Conservation (phyloP, 1,140 invertebrate genomes). For the Cataglyphis hispanica region DNA sequence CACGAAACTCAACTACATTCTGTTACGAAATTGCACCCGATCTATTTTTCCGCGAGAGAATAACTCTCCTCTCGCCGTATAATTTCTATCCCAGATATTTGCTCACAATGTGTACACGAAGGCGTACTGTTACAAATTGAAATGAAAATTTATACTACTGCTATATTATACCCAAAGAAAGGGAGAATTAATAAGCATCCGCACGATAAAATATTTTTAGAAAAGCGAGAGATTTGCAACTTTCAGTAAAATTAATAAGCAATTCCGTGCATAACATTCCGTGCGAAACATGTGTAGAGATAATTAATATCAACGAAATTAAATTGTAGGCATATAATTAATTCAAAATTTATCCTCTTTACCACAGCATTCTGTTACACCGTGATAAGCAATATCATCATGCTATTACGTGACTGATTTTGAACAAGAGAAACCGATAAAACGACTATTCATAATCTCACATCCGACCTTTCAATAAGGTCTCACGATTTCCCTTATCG, state of each 20-base stretch:
- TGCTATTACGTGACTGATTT: constrained; percentile 47
- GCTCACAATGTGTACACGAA: constrained; percentile 6
- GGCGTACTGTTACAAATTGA: constrained; percentile 12
- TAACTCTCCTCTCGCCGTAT: constrained; percentile 11
- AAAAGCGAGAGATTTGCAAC: constrained; percentile 25
- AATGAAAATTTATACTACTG: constrained; percentile 42
- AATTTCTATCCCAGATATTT: constrained; percentile 18
- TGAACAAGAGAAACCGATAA: constrained; percentile 42
- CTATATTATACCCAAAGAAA: not conserved
- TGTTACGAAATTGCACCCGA: constrained; percentile 29
- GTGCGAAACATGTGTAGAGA: constrained; percentile 35
- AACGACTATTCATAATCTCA: constrained; percentile 61
- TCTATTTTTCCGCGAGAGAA: constrained; percentile 50
- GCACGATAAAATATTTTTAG: constrained; percentile 34
- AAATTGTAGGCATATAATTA: constrained; percentile 44
- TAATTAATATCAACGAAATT: constrained; percentile 13
- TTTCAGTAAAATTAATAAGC: constrained; percentile 45
- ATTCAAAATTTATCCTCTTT: constrained; percentile 57
- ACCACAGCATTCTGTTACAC: constrained; percentile 43
- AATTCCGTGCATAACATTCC: constrained; percentile 33
- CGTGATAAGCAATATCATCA: constrained; percentile 19
- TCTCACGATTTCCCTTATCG: constrained; percentile 41
- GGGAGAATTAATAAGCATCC: not conserved
- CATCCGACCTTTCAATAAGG: constrained; percentile 47
- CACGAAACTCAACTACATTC: constrained; percentile 12